These are phyloP conservation scores for Monochamus saltuarius DNA, from an alignment of 1,140 invertebrate genomes.

Conservation along the genomic window DNA sequence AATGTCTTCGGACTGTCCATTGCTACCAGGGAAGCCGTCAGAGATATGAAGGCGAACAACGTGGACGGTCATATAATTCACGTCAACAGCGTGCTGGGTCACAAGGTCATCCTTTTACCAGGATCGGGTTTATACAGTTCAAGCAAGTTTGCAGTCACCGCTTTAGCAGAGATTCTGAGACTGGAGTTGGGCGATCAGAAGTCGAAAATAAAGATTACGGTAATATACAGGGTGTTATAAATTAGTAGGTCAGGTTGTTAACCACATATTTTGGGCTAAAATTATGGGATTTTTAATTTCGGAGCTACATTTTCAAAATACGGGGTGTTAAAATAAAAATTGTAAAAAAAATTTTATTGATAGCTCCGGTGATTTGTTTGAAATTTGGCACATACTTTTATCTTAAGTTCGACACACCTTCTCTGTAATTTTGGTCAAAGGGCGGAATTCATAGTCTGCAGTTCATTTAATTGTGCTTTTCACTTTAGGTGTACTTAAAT, in stretches of 20 bases:
- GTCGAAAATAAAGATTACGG: slow-evolving; percentile 55
- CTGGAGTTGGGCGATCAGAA: slow-evolving; percentile 53
- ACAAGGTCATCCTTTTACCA: slow-evolving; percentile 30
- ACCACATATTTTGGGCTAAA: no score
- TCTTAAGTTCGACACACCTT: no score
- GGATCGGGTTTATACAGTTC: slow-evolving; percentile 58
- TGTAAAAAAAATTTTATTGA: no score
- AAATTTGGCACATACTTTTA: no score
- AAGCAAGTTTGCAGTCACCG: slow-evolving; percentile 61
- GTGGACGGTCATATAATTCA: slow-evolving; percentile 36
- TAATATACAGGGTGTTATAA: slow-evolving; percentile 33
- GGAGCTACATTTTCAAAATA: no score
- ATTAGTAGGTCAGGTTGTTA: neutral
- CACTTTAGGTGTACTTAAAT: no score
- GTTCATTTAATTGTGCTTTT: no score
- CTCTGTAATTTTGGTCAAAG: no score
- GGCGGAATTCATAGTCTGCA: no score
- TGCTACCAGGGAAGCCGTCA: slow-evolving; percentile 58
- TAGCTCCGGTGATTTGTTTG: no score
- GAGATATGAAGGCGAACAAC: slow-evolving; percentile 34
- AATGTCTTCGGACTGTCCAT: slow-evolving; percentile 53
- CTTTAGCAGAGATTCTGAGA: slow-evolving; percentile 61
- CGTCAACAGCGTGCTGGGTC: slow-evolving; percentile 37
- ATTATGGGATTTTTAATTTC: no score
- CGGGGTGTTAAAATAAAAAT: no score